Evolutionary conservation across 2,797 vertebrate species (phyloP), one percentile per base, ranked within the genome.

Genomic region (Dipus sagitta): DNA sequence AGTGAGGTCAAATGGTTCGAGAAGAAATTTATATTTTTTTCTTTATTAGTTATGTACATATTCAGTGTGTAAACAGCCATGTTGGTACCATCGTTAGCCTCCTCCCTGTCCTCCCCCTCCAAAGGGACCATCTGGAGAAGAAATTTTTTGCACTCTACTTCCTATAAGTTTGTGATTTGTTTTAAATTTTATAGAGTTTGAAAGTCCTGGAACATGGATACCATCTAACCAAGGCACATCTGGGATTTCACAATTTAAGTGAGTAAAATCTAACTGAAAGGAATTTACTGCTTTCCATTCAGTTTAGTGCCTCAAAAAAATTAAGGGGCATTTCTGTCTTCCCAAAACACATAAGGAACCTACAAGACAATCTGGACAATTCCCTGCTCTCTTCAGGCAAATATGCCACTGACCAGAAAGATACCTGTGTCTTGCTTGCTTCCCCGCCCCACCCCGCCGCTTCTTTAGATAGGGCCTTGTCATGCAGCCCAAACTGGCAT

Each of bases 211-310:
- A 60, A 70, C 75, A 78, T 6, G 38, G 47, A 78, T 0, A 38
- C 67, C 28, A 28, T 79, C 72, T 65, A 34, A 64, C 4, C 8
- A 3, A 26, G 42, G 28, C 3, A 12, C 2, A 21, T 58, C 60
- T 67, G 15, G 28, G 38, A 81, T 74, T 67, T 95, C 79, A 81
- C n/a, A 70, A 82, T 93, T 86, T 32, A 38, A 80, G 26, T 5
- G 38, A 80, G 26, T 5, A 91, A 92, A 92, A 95, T 64, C 30
- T 76, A 38, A 71, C 1, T 54, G 14, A 89, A 84, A 86, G 34
- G 52, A 88, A 71, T 24, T 82, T 30, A 72, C 18, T 72, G 15
- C 62, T 75, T 87, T 71, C 62, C 62, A 72, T 64, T 12, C 4
- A 58, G 32, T 90, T 14, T 78, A 15, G 93, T 17, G 38, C 28